A percentile compares a stretch with the other conserved stretches of the same genome.
Conservation (phyloP, 2,113 vertebrate species). For the Misgurnus anguillicaudatus region DNA sequence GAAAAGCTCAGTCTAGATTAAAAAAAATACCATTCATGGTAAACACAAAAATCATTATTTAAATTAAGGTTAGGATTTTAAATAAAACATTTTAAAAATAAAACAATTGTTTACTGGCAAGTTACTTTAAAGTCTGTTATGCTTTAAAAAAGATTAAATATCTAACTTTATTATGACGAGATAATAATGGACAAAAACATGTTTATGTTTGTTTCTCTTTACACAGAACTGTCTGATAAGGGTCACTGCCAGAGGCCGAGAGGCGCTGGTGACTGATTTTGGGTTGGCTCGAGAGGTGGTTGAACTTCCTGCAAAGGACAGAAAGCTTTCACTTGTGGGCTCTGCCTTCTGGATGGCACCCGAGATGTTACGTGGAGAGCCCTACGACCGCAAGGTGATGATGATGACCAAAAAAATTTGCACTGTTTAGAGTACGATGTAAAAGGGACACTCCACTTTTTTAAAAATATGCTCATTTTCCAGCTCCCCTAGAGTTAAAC, state of each 20-base stretch:
- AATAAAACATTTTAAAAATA: too few species aligned
- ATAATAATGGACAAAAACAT: not conserved
- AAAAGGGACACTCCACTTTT: too few species aligned
- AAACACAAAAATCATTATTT: too few species aligned
- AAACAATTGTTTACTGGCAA: too few species aligned
- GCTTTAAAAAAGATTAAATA: not conserved
- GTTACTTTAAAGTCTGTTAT: too few species aligned
- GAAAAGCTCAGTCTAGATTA: too few species aligned
- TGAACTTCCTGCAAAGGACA: conserved; percentile 77
- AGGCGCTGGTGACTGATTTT: conserved; percentile 84
- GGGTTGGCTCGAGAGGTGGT: conserved; percentile 86
- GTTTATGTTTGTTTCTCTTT: not conserved
- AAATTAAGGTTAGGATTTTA: too few species aligned
- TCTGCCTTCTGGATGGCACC: conserved; percentile 92
- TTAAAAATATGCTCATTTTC: too few species aligned
- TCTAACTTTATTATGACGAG: not conserved
- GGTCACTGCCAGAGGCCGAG: conserved; percentile 72
- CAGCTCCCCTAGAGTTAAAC: too few species aligned
- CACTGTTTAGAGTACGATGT: too few species aligned
- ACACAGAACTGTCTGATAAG: conserved; percentile 85
- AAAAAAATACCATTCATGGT: too few species aligned
- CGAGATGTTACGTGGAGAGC: conserved; percentile 87
- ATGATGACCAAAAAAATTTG: not conserved
- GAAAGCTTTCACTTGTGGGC: conserved; percentile 86
- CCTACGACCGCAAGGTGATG: conserved; percentile 82